These are phyloP conservation scores for Drosophila meridionalis DNA, from an alignment of 2,888 invertebrate genomes.

Conservation along the genomic window DNA sequence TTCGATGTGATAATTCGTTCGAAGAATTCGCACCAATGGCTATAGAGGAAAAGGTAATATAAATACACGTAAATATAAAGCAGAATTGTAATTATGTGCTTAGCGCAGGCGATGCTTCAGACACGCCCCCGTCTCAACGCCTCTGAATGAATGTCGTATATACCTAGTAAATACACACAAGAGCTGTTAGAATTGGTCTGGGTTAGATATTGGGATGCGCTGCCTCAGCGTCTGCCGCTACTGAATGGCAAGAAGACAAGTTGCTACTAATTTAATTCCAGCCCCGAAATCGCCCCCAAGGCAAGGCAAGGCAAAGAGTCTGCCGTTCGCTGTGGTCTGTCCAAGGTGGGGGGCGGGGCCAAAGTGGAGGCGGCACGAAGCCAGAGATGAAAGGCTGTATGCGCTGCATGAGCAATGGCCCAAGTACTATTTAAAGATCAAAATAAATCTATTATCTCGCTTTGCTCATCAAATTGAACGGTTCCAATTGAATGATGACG, in stretches of 20 bases:
- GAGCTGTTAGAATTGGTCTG: slow-evolving; percentile 21
- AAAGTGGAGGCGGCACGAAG: neutral
- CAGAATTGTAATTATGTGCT: slow-evolving; percentile 81
- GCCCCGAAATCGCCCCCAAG: slow-evolving; percentile 33
- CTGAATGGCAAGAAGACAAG: slow-evolving; percentile 57
- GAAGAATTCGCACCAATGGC: slow-evolving; percentile 12
- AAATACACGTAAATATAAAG: slow-evolving; percentile 78
- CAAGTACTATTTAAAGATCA: slow-evolving; percentile 27
- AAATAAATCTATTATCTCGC: slow-evolving; percentile 35
- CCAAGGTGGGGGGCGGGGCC: neutral
- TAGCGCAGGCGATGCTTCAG: slow-evolving; percentile 73
- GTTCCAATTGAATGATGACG: slow-evolving; percentile 13
- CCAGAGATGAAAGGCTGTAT: slow-evolving; percentile 10
- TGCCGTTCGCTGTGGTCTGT: neutral
- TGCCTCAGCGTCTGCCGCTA: neutral
- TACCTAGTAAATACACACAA: slow-evolving; percentile 18
- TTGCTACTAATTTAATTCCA: slow-evolving; percentile 69
- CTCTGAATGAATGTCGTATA: slow-evolving; percentile 3
- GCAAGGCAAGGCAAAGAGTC: neutral
- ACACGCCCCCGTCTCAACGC: slow-evolving; percentile 27
- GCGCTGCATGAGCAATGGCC: neutral
- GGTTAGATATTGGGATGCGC: slow-evolving; percentile 37
- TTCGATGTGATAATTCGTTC: slow-evolving; percentile 7
- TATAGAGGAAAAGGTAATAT: slow-evolving; percentile 65
- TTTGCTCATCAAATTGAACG: slow-evolving; percentile 25